Base-by-base conservation (phyloP, 2,797 vertebrate genomes). In the Hybognathus amarus region DNA sequence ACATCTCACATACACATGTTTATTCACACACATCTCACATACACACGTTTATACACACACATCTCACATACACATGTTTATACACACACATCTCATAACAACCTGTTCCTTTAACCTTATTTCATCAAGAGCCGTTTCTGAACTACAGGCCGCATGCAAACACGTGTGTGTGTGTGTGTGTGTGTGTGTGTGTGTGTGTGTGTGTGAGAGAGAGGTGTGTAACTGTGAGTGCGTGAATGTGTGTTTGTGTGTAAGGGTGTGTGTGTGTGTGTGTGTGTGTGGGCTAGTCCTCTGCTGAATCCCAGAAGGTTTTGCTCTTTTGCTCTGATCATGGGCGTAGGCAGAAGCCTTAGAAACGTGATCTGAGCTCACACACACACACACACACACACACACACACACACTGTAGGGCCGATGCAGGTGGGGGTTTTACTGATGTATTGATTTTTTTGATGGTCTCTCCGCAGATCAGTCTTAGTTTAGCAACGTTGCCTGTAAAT, bases 401-500 rank as follows among this genome's bases (percentile, higher is more conserved):
- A n/a, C n/a, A n/a, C n/a, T n/a, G n/a, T n/a, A n/a, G n/a, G 61
- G 30, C 30, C 87, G 95, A 92, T 94, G 95, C 93, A 95, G 96
- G 96, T 96, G 96, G 94, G 77, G 90, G 94, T 95, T 93, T 42
- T 96, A 64, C 94, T 89, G 95, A 94, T 94, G 94, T 97, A 97
- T 97, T 96, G 96, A 97, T 97, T 98, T 96, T 94, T 93, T 92
- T 94, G 91, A 92, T 95, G 96, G 93, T 90, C 93, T 94, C 94
- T 95, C 94, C 96, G 92, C 94, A 94, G 94, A 94, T 93, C 91
- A 88, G 80, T 90, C 91, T 93, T 88, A 91, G 88, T 92, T 92
- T 92, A 91, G 89, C 89, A 90, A 85, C 5, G 85, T 90, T 90
- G 91, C 92, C 90, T 87, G 87, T 81, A 63, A 83, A 87, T 84